phyloP scores from a whole-genome alignment of 37 sponge, comb jelly and placozoan species.

The Axinella damicornis region DNA sequence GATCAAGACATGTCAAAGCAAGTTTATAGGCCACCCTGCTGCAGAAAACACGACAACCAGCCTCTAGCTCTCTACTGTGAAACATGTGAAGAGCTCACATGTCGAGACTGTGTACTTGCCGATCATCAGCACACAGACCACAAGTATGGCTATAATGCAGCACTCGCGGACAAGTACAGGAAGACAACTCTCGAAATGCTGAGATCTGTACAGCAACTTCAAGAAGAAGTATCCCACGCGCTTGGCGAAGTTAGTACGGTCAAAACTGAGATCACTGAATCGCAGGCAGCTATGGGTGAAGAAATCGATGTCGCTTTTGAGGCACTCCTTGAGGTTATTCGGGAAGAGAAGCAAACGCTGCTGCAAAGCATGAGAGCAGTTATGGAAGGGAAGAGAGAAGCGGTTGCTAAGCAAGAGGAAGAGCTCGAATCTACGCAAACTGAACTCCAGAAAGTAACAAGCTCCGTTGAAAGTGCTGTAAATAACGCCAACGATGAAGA shows the following conservation, averaged over 20 bases:
- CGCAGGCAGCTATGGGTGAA: not conserved
- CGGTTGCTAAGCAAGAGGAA: not conserved
- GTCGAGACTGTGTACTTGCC: conserved; percentile 30
- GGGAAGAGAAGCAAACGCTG: not conserved
- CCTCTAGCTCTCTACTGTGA: conserved; percentile 31
- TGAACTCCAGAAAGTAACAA: not conserved
- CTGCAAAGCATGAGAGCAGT: too few species aligned
- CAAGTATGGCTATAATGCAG: not conserved
- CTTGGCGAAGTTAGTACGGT: too few species aligned
- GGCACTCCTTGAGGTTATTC: not conserved
- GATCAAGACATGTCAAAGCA: too few species aligned
- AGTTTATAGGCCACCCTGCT: not conserved
- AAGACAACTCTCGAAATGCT: not conserved
- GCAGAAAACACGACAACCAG: not conserved
- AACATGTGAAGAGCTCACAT: conserved; percentile 10
- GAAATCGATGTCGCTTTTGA: not conserved
- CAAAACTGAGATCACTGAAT: not conserved
- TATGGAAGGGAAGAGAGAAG: too few species aligned
- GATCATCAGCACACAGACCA: conserved; percentile 1
- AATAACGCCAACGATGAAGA: not conserved
- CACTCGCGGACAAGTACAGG: conserved; percentile 16
- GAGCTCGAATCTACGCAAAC: not conserved
- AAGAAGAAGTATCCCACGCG: too few species aligned
- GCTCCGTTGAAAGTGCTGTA: not conserved
- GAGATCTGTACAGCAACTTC: too few species aligned